A percentile compares a stretch with the other conserved stretches of the same genome.
phyloP scores from a whole-genome alignment of 2,888 invertebrate species.

The Eretmocerus hayati region DNA sequence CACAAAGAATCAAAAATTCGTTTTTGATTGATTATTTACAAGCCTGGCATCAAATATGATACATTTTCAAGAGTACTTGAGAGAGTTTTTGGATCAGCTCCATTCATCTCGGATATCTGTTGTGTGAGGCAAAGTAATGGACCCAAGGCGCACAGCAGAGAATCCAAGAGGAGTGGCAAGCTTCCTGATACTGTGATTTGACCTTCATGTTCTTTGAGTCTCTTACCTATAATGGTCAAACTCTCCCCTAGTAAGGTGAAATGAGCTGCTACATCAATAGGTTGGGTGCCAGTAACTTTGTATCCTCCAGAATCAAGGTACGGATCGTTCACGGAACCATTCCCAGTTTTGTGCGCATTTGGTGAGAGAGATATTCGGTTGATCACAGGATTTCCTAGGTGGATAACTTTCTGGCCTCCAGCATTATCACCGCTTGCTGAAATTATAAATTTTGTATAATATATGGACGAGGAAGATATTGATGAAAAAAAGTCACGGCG shows the following conservation, averaged over 20 bases:
- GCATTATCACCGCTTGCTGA: too few species aligned
- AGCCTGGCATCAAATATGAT: conserved; percentile 70
- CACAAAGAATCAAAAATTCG: background rate
- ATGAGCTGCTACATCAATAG: conserved; percentile 88
- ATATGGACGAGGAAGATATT: too few species aligned
- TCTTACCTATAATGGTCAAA: conserved; percentile 84
- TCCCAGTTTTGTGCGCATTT: conserved; percentile 37
- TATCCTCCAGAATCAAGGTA: conserved; percentile 48
- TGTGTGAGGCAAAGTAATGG: conserved; percentile 81
- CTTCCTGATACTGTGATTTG: conserved; percentile 94
- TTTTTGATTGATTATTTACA: conserved; percentile 27
- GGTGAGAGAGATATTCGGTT: conserved; percentile 33
- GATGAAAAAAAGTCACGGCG: too few species aligned
- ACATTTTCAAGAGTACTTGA: conserved; percentile 80
- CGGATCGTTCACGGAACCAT: conserved; percentile 43
- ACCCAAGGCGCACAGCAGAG: conserved; percentile 83
- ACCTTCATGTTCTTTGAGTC: conserved; percentile 90
- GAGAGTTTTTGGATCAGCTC: conserved; percentile 49
- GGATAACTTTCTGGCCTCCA: conserved; percentile 34
- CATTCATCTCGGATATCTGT: conserved; percentile 64
- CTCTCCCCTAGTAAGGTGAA: conserved; percentile 88
- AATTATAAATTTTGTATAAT: too few species aligned
- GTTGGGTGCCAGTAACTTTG: conserved; percentile 67
- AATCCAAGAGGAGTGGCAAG: conserved; percentile 86
- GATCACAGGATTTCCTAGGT: conserved; percentile 42